Evolutionary conservation across 2,113 vertebrate genomes (phyloP).

Genomic region (Malurus alboscapulatus): DNA sequence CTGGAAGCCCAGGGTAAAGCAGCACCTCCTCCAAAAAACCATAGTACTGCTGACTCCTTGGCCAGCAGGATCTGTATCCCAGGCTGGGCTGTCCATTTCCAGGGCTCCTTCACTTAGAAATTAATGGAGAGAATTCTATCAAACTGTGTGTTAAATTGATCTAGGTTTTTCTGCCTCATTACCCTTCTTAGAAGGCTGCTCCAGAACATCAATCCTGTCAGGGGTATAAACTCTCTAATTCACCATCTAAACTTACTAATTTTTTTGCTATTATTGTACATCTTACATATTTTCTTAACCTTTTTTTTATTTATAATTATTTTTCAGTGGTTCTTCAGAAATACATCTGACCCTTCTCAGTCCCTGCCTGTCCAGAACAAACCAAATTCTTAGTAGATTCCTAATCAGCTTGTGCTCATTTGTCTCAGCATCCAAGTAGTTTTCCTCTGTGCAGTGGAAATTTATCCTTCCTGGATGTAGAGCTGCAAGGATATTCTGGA

Average conservation of each 20-base stretch:
- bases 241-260: background rate
- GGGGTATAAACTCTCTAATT: background rate
- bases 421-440: background rate
- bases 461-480: background rate
- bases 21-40: background rate
- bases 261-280: background rate
- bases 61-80: background rate
- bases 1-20: background rate
- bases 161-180: background rate
- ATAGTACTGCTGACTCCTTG: background rate
- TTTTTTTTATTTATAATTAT: background rate
- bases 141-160: background rate
- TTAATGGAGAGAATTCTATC: background rate
- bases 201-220: background rate
- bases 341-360: background rate
- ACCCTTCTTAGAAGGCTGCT: background rate
- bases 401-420: background rate
- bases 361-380: background rate
- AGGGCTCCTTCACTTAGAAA: background rate
- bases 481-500: background rate
- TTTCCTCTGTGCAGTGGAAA: background rate
- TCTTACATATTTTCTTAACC: background rate
- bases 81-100: background rate
- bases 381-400: background rate
- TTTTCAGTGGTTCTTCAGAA: background rate